Evolutionary conservation across 2,113 vertebrate genomes (phyloP).

Genomic region (Porphyrio hochstetteri): DNA sequence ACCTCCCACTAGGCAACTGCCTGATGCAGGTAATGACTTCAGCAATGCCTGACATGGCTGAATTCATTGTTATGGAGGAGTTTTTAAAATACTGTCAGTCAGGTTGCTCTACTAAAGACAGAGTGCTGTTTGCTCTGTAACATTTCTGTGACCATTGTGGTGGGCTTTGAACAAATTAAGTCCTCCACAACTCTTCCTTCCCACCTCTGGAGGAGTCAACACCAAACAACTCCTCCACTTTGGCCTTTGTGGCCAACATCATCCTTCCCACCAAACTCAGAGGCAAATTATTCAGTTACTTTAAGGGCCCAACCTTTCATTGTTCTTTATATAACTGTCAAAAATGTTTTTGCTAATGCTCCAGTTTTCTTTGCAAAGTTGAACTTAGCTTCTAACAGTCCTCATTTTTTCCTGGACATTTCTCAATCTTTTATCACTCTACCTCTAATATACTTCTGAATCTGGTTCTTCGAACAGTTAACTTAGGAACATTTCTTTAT

Average conservation of each 20-base stretch:
- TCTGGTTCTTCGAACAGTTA: not conserved
- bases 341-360: not conserved
- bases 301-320: not conserved
- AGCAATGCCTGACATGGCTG: not conserved
- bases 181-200: not conserved
- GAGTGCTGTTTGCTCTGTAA: not conserved
- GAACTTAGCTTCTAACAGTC: not conserved
- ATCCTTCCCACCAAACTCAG: not conserved
- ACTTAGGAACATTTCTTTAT: not conserved
- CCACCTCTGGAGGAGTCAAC: not conserved
- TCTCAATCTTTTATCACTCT: not conserved
- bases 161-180: not conserved
- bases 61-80: not conserved
- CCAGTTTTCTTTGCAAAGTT: not conserved
- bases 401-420: not conserved
- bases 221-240: not conserved
- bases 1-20: not conserved
- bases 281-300: not conserved
- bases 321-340: not conserved
- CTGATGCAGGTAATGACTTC: accelerated
- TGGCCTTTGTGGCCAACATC: not conserved
- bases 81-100: not conserved
- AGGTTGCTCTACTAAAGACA: not conserved
- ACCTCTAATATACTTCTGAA: not conserved
- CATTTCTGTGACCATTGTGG: not conserved